These are phyloP conservation scores for Plebejus argus DNA, from an alignment of 2,888 invertebrate genomes.

Conservation along the genomic window DNA sequence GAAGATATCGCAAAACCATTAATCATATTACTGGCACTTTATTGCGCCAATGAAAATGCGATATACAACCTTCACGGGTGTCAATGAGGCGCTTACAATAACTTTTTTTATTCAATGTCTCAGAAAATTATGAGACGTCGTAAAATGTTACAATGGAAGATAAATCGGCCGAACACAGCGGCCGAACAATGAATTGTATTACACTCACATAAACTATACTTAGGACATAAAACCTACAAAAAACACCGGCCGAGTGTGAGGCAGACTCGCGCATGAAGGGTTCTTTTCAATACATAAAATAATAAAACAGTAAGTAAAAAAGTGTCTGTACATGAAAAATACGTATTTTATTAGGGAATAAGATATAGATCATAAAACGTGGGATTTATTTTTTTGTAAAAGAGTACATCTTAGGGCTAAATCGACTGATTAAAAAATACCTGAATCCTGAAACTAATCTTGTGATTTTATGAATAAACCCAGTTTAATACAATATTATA, in stretches of 20 bases:
- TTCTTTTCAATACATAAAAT: too few species aligned
- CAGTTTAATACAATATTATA: background rate
- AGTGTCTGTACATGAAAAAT: too few species aligned
- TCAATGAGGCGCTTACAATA: conserved; percentile 30
- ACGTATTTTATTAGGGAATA: background rate
- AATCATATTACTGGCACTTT: conserved; percentile 71
- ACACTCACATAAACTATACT: background rate
- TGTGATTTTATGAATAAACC: background rate
- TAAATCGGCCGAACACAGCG: conserved; percentile 9
- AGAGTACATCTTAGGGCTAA: background rate
- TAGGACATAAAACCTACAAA: too few species aligned
- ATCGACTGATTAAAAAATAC: background rate
- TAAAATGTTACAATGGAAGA: background rate
- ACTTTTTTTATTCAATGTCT: conserved; percentile 23
- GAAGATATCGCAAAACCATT: conserved; percentile 61
- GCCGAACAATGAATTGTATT: conserved; percentile 1
- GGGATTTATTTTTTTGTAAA: background rate
- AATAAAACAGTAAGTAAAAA: too few species aligned
- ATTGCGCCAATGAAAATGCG: conserved; percentile 68
- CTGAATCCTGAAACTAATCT: background rate
- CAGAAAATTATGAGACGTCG: conserved; percentile 7
- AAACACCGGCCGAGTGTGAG: too few species aligned
- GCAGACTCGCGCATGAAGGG: too few species aligned
- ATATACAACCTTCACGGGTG: conserved; percentile 46
- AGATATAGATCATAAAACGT: background rate